A percentile compares a stretch with the other conserved stretches of the same genome.
Evolutionary conservation across 35 echinoderm and acorn worm genomes (phyloP).

Genomic region (Hemicentrotus pulcherrimus): DNA sequence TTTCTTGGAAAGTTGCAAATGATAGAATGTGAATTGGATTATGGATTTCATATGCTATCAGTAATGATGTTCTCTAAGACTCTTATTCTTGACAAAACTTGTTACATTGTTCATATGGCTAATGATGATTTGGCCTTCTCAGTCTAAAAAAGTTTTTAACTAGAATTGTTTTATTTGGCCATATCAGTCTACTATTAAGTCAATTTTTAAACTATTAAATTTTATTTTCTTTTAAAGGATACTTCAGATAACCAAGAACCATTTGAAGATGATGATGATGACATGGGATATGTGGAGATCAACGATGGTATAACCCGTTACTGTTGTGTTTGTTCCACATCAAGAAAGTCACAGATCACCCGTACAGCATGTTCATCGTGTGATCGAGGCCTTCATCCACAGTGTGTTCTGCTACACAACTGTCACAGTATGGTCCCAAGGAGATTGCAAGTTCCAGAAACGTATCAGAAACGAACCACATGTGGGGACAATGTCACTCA

Average conservation of each 20-base stretch:
- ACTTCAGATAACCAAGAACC: neutral
- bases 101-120: neutral
- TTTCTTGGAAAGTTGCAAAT: neutral
- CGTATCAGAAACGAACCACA: neutral
- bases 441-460: neutral
- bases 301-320: neutral
- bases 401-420: constrained; percentile 13
- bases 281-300: neutral
- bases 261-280: constrained; percentile 12
- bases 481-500: neutral
- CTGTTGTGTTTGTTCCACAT: constrained; percentile 24
- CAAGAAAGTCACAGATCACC: neutral
- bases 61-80: neutral
- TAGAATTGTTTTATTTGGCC: neutral
- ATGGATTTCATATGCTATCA: neutral
- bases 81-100: too few relatives aligned
- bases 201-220: neutral
- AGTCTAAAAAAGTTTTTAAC: too few relatives aligned
- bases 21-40: neutral
- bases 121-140: neutral
- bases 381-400: constrained; percentile 6
- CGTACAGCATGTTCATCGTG: constrained; percentile 30
- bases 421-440: constrained; percentile 21
- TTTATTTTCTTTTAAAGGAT: neutral
- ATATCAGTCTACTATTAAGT: neutral